These are phyloP conservation scores for Turnix velox DNA, from an alignment of 2,113 vertebrate species.

Conservation along the genomic window DNA sequence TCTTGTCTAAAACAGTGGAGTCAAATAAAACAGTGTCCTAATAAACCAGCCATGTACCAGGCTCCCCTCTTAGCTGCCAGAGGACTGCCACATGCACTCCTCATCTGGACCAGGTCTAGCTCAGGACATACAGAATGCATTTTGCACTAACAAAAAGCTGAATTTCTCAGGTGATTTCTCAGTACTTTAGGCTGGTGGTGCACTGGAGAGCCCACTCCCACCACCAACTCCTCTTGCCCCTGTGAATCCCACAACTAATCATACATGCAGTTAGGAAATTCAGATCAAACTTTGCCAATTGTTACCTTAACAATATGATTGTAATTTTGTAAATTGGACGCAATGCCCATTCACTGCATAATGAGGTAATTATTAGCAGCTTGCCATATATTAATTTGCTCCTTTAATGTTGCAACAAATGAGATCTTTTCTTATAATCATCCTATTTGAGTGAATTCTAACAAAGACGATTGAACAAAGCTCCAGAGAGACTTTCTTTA, in stretches of 20 bases:
- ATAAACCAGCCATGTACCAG: background rate
- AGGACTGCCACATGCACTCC: background rate
- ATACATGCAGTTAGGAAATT: conserved; percentile 13
- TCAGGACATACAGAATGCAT: background rate
- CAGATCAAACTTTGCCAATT: conserved; percentile 51
- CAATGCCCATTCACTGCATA: conserved; percentile 62
- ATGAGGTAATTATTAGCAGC: conserved; percentile 70
- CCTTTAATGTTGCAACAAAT: conserved; percentile 74
- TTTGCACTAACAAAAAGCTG: background rate
- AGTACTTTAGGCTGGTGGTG: background rate
- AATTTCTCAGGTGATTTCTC: background rate
- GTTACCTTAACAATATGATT: conserved; percentile 52
- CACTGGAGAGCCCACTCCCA: background rate
- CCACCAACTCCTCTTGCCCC: background rate
- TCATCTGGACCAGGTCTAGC: background rate
- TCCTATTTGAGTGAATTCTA: conserved; percentile 71
- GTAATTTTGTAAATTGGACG: conserved; percentile 62
- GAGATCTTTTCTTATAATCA: conserved; percentile 75
- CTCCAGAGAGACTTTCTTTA: conserved; percentile 68
- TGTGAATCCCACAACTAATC: conserved; percentile 11
- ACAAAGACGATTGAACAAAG: conserved; percentile 68
- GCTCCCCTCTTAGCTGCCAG: background rate
- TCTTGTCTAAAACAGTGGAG: background rate
- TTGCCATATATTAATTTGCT: conserved; percentile 71
- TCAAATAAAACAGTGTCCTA: background rate